These are phyloP conservation scores for Lineus longissimus DNA, from an alignment of 1,140 invertebrate species.

Conservation along the genomic window DNA sequence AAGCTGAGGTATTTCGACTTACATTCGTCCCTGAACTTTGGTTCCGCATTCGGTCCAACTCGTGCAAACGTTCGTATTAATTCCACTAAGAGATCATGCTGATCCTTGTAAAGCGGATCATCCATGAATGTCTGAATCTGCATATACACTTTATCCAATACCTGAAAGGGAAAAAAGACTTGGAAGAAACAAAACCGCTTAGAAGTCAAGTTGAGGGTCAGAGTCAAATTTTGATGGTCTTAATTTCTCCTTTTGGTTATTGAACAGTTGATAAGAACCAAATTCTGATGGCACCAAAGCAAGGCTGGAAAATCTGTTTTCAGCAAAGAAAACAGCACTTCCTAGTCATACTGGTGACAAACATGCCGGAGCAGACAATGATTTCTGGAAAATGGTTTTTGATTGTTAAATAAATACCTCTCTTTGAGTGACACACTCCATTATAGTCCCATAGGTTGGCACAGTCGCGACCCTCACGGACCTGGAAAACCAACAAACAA, in stretches of 20 bases:
- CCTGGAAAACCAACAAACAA: constrained; percentile 51
- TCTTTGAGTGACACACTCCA: constrained; percentile 59
- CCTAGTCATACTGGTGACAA: too few relatives aligned
- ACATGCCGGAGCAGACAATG: too few relatives aligned
- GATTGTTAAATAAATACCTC: constrained; percentile 47
- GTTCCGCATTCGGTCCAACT: constrained; percentile 54
- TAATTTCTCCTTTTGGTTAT: too few relatives aligned
- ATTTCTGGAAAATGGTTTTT: too few relatives aligned
- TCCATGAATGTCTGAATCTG: constrained; percentile 67
- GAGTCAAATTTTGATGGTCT: too few relatives aligned
- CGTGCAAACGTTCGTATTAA: constrained; percentile 52
- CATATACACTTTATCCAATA: constrained; percentile 68
- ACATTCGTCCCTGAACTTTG: constrained; percentile 57
- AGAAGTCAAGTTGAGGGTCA: too few relatives aligned
- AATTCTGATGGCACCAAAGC: too few relatives aligned
- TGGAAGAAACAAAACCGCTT: not conserved
- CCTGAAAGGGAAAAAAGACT: constrained; percentile 45
- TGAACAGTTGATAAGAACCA: too few relatives aligned
- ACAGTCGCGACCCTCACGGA: constrained; percentile 64
- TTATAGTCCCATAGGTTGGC: constrained; percentile 63
- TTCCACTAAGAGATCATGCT: constrained; percentile 51
- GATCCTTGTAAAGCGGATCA: constrained; percentile 56
- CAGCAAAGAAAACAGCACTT: too few relatives aligned
- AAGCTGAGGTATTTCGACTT: constrained; percentile 27
- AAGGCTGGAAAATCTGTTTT: too few relatives aligned